phyloP scores from a whole-genome alignment of 1,140 invertebrate genomes.

The Macrostomum lignano region DNA sequence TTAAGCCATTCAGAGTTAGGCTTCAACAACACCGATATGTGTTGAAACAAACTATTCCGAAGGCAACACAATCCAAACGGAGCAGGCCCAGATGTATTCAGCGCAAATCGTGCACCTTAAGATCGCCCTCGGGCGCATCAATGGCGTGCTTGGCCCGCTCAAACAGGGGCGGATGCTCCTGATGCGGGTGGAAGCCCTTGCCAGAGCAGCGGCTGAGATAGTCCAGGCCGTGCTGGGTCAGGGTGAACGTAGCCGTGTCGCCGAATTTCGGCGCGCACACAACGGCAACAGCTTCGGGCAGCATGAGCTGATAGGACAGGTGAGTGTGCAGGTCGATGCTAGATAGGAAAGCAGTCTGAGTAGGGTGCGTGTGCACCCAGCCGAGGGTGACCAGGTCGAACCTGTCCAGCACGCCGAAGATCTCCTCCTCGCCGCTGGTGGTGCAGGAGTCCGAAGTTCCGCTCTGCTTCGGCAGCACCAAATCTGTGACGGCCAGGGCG shows the following conservation, averaged over 20 bases:
- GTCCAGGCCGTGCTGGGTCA: slow-evolving; percentile 60
- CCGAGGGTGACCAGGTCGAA: slow-evolving; percentile 65
- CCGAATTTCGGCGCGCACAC: slow-evolving; percentile 76
- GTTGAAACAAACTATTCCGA: no score
- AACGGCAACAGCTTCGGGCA: slow-evolving; percentile 80
- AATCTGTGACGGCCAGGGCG: slow-evolving; percentile 40
- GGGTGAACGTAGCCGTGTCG: slow-evolving; percentile 57
- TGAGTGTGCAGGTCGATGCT: slow-evolving; percentile 92
- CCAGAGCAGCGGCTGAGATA: slow-evolving; percentile 53
- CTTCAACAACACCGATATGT: no score
- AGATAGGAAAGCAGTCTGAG: slow-evolving; percentile 72
- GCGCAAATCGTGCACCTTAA: slow-evolving; percentile 1
- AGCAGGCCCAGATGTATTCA: no score
- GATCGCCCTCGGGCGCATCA: not conserved
- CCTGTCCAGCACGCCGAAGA: slow-evolving; percentile 64
- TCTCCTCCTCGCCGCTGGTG: slow-evolving; percentile 66
- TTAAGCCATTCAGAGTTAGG: no score
- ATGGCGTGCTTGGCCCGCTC: slow-evolving; percentile 16
- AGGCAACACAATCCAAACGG: no score
- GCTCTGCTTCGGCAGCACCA: slow-evolving; percentile 63
- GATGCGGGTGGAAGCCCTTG: slow-evolving; percentile 68
- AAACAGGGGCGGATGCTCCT: slow-evolving; percentile 32
- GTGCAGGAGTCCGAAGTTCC: slow-evolving; percentile 67
- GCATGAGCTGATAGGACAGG: slow-evolving; percentile 73
- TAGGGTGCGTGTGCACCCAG: slow-evolving; percentile 89